Evolutionary conservation across 2,113 vertebrate species (phyloP).

Genomic region (Meleagris gallopavo): DNA sequence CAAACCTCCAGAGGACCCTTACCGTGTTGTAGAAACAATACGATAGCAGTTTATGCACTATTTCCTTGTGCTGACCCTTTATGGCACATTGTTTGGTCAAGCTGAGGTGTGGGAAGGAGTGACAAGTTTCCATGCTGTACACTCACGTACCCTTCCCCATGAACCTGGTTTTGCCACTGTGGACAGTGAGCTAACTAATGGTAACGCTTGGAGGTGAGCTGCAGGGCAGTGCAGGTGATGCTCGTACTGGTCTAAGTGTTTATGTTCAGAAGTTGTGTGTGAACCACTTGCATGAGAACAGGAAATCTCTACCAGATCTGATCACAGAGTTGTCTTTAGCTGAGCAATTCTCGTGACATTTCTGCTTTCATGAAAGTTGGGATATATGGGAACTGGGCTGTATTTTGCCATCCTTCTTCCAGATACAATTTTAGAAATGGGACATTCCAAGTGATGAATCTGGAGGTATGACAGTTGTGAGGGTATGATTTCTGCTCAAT

Average conservation of each 20-base stretch:
- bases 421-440: not conserved
- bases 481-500: not conserved
- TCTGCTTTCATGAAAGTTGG: not conserved
- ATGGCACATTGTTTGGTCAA: not conserved
- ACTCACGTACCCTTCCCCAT: fast-evolving
- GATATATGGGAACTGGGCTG: not conserved
- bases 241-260: not conserved
- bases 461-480: not conserved
- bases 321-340: not conserved
- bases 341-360: not conserved
- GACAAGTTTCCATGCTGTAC: not conserved
- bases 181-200: not conserved
- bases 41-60: not conserved
- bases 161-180: not conserved
- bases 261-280: not conserved
- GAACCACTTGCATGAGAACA: not conserved
- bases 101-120: not conserved
- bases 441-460: not conserved
- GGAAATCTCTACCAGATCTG: not conserved
- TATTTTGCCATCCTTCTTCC: not conserved
- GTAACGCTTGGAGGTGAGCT: not conserved
- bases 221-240: not conserved
- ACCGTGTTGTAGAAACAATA: not conserved
- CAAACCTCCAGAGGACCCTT: not conserved
- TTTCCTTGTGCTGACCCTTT: not conserved